Evolutionary conservation across 1,140 invertebrate genomes (phyloP).

Genomic region (Camponotus pennsylvanicus): DNA sequence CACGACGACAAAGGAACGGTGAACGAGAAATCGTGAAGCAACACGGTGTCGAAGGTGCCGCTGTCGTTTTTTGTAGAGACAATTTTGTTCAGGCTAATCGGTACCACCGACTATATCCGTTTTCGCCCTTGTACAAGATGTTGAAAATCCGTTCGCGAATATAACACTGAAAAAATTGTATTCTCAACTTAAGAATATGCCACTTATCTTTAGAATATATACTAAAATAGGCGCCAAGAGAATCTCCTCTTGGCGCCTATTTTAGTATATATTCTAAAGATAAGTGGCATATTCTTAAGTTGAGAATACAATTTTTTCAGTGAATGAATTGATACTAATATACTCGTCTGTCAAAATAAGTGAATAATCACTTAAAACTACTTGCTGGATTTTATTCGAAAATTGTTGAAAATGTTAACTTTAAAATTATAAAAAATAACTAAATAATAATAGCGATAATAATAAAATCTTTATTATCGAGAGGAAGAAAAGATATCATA

Average conservation of each 20-base stretch:
- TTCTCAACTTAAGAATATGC: too few species aligned
- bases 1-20: conserved; percentile 34
- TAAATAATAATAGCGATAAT: not conserved
- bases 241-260: too few species aligned
- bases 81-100: conserved; percentile 51
- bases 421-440: not conserved
- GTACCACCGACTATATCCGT: not conserved
- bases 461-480: not conserved
- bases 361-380: too few species aligned
- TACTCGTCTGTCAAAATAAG: not conserved
- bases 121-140: conserved; percentile 43
- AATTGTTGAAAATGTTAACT: not conserved
- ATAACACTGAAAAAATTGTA: too few species aligned
- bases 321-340: not conserved
- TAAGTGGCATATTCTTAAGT: too few species aligned
- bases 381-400: not conserved
- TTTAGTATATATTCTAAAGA: too few species aligned
- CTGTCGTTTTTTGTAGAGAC: conserved; percentile 17
- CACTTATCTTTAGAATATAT: too few species aligned
- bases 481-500: not conserved
- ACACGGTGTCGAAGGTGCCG: conserved; percentile 14
- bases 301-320: too few species aligned
- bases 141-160: not conserved
- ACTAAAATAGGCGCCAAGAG: too few species aligned
- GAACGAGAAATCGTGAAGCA: conserved; percentile 45